A percentile compares a stretch with the other conserved stretches of the same genome.
These are phyloP conservation scores for Drepana arcuata DNA, from an alignment of 1,140 invertebrate species.

Conservation along the genomic window DNA sequence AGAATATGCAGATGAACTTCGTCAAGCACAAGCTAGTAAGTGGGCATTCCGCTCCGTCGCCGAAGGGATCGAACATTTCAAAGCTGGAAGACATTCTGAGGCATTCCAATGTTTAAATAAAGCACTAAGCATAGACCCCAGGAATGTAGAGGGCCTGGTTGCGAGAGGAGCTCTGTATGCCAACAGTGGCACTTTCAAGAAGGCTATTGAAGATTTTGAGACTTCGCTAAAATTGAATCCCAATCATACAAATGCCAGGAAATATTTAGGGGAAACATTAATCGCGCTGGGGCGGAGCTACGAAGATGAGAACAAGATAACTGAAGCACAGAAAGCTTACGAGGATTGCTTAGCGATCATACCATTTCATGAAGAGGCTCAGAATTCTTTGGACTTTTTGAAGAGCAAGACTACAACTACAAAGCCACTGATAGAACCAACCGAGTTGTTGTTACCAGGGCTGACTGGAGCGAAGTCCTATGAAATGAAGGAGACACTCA, in stretches of 20 bases:
- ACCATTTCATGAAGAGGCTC: conserved; percentile 88
- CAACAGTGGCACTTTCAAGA: conserved; percentile 93
- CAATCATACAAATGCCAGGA: conserved; percentile 93
- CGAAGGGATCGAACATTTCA: conserved; percentile 95
- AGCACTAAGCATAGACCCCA: conserved; percentile 91
- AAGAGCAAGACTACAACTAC: conserved; percentile 75
- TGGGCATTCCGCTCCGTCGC: conserved; percentile 94
- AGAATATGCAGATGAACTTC: conserved; percentile 87
- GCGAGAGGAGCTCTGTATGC: conserved; percentile 94
- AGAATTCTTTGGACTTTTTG: conserved; percentile 84
- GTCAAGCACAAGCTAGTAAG: conserved; percentile 90
- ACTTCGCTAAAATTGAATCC: conserved; percentile 89
- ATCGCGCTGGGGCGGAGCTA: conserved; percentile 88
- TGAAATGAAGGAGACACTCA: conserved; percentile 77
- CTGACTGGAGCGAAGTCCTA: conserved; percentile 68
- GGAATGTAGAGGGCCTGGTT: conserved; percentile 95
- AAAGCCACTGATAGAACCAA: conserved; percentile 74
- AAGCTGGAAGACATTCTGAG: conserved; percentile 90
- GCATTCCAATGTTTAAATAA: conserved; percentile 96
- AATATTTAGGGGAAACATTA: conserved; percentile 94
- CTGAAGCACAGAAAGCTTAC: conserved; percentile 89
- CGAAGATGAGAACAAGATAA: conserved; percentile 87
- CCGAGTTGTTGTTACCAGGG: conserved; percentile 73
- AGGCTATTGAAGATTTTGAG: conserved; percentile 96
- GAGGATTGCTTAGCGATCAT: conserved; percentile 85